Evolutionary conservation across 92 coral and sea anemone species (phyloP), one percentile per base, ranked within the genome.

Genomic region (Porites rus): DNA sequence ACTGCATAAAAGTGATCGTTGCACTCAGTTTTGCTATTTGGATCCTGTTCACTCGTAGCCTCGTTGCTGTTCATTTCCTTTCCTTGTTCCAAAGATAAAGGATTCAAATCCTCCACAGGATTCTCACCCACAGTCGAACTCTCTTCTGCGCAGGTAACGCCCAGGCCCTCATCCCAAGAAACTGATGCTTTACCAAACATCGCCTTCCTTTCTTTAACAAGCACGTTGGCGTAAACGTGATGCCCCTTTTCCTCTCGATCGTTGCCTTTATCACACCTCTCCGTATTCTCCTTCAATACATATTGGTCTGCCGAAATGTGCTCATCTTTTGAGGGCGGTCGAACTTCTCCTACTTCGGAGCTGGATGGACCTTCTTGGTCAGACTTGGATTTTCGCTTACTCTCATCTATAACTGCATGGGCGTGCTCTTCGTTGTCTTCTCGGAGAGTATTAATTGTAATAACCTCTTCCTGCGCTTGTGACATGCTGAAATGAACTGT

Each of bases 211-310:
- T 28, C 43, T 59, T 60, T 8, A 12, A 65, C 38, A 2, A 59
- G 80, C 59, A 60, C 80, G 31, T 59, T 54, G 6, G 69, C 69
- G 51, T 76, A 76, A 76, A 76, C 80, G 17, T 28, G 52, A 8
- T 28, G 68, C 21, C 31, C 28, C 11, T n/a, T 60, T 59, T 25
- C 69, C 11, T 76, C 53, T 61, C 13, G 9, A 10, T 22, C 65
- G 12, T 22, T 10, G 13, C 6, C 11, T 4, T 20, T 22, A 8
- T 13, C 51, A 54, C 22, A 18, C 22, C 52, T 52, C 51, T 75
- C 18, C 3, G 46, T 19, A 20, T 43, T 31, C 8, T 75, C 50
- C 11, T 11, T 6, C 52, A 66, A 4, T 66, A 19, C 71, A 28
- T 59, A n/a, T 4, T 31, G 65, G 4, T 61, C 24, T 61, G 50